Percentiles rank a stretch among this genome's conserved stretches.
These are phyloP conservation scores for Sylvilagus bachmani DNA, from an alignment of 2,113 vertebrate genomes.

Conservation along the genomic window DNA sequence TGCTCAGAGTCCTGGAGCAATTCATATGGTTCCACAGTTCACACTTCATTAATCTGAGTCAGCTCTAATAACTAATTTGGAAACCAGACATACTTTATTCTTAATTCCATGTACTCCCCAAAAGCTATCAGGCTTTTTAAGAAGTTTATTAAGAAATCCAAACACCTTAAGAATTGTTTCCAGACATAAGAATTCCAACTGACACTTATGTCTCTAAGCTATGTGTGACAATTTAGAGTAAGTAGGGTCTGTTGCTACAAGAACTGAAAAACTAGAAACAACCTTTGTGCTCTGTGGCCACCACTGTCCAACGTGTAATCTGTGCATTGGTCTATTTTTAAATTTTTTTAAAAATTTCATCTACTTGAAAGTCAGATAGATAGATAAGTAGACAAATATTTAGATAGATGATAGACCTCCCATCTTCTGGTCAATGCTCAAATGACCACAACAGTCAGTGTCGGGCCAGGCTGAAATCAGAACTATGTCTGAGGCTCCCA, in stretches of 20 bases:
- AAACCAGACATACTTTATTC: not conserved
- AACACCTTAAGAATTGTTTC: slow-evolving; percentile 29
- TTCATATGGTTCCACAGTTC: not conserved
- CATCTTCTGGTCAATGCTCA: too few species aligned
- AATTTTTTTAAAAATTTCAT: too few species aligned
- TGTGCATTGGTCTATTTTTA: not conserved
- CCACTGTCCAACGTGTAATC: not conserved
- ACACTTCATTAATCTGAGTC: slow-evolving; percentile 31
- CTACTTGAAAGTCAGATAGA: too few species aligned
- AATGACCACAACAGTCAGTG: too few species aligned
- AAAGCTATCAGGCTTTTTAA: not conserved
- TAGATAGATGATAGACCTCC: too few species aligned
- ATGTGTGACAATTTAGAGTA: not conserved
- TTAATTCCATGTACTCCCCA: not conserved
- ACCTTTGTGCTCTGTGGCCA: not conserved
- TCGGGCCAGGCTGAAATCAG: too few species aligned
- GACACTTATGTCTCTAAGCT: not conserved
- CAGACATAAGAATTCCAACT: not conserved
- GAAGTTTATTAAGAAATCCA: slow-evolving; percentile 31
- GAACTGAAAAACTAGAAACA: not conserved
- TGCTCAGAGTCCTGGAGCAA: not conserved
- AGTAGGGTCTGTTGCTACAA: slow-evolving; percentile 27
- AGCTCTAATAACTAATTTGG: slow-evolving; percentile 25
- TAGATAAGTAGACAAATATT: too few species aligned
- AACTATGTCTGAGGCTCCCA: too few species aligned